Base-by-base conservation (phyloP, 2,888 invertebrate genomes). In the Drosophila incognita region DNA sequence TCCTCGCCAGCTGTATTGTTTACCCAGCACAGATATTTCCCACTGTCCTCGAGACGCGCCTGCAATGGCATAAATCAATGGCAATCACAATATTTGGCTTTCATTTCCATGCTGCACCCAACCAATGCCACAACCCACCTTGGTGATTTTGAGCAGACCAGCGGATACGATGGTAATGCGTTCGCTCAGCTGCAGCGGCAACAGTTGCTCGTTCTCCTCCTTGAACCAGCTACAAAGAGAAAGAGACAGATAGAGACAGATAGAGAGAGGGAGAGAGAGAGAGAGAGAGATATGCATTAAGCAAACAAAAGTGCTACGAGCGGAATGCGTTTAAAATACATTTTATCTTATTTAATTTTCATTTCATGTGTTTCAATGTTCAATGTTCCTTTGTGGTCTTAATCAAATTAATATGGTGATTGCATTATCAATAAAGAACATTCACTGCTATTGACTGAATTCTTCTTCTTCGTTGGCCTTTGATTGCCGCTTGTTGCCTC, bases 1-100 rank as follows among this genome's bases (percentile, higher is more conserved):
- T 97, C 96, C 89, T 96, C 96, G 33, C 98, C 98, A 3, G 97
- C 96, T 10, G 97, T 96, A 93, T 98, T 98, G 94, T 97, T 98
- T 66, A 97, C 97, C 94, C 96, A 97, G 93, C 98, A 98, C 67
- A 97, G 95, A 94, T 98, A 98, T 84, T 96, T 95, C 58, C 98
- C 98, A 68, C 96, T 95, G 92, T 98, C 98, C 90, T 96, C 96
- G 60, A 96, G 94, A 71, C 96, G 94, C 74, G 93, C 93, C 93
- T 93, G 84, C 67, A 85, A 83, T 71, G 59, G 68, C 68, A 80
- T 78, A 78, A 80, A 78, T 78, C 78, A 80, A 80, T 78, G 82
- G 67, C 79, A 81, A 81, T 74, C 79, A 74, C 70, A 79, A 79
- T 81, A 80, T 80, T 78, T 79, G 79, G 61, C 61, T 81, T 80